Evolutionary conservation across 2,113 vertebrate genomes (phyloP), one percentile per base, ranked within the genome.

Genomic region (Callionymus lyra): DNA sequence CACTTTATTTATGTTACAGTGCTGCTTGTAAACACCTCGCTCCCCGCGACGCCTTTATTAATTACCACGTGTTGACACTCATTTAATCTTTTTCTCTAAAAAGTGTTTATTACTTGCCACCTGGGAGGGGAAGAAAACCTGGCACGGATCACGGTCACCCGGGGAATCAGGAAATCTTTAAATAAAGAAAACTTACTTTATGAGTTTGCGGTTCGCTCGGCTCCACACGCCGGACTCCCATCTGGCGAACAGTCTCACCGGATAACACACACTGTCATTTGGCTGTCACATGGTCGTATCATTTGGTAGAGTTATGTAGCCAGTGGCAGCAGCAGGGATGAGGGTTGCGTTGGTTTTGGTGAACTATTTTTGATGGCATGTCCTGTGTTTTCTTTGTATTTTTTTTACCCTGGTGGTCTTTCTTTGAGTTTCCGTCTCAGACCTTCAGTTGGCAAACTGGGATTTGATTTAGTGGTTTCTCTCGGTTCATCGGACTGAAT

Each of bases 71-170:
- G 74, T 80, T 82, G 76, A 84, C 82, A 84, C 77, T 77, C 68
- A 60, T 82, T 86, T 84, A 72, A 82, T 82, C 72, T 82, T 85
- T 86, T 85, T 75, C 70, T 73, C 79, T 77, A 79, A 82, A 85
- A 86, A 84, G 84, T 88, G 85, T 87, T 87, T 86, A 86, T 86
- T 86, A 77, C 84, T 82, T 64, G 50, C 61, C 70, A 70, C 70
- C 67, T 72, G 59, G 44, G 69, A 44, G 45, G 62, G 63, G 68
- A 65, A 54, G 70, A 83, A 80, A 77, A 63, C 66, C 74, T 16
- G 54, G 65, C 51, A 38, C 6, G 35, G 52, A 50, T 65, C 54
- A 38, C 57, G 53, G 41, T 50, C 31, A 53, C 38, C 44, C 4
- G 2, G 59, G 42, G 16, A 11, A 61, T 51, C 47, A 50, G 47